A percentile compares a stretch with the other conserved stretches of the same genome.
Conservation (phyloP, 1,140 invertebrate genomes). For the Fopius arisanus region DNA sequence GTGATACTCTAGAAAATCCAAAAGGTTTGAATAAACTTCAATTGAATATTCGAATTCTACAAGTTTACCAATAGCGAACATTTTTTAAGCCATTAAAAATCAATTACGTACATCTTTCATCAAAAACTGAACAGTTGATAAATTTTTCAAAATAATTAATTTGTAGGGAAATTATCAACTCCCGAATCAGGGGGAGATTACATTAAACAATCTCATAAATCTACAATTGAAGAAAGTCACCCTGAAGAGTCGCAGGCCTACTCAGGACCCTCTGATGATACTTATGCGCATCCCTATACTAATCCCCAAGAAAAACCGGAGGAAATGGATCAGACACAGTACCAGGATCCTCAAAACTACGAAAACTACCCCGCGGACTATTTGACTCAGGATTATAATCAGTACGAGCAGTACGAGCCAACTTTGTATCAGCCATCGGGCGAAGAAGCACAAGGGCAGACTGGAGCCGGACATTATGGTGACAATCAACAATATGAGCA, state of each 20-base stretch:
- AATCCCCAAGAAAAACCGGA: background rate
- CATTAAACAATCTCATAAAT: background rate
- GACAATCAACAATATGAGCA: constrained; percentile 29
- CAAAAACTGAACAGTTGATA: too few relatives aligned
- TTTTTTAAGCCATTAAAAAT: too few relatives aligned
- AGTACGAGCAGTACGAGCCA: constrained; percentile 47
- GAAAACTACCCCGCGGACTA: constrained; percentile 39
- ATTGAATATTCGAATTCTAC: background rate
- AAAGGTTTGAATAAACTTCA: constrained; percentile 38
- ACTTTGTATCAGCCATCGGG: constrained; percentile 39
- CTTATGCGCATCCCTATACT: constrained; percentile 6
- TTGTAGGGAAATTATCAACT: background rate
- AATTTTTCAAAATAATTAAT: background rate
- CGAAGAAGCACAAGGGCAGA: constrained; percentile 12
- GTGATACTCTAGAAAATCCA: constrained; percentile 55
- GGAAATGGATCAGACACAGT: background rate
- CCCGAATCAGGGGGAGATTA: background rate
- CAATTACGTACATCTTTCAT: too few relatives aligned
- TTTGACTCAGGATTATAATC: constrained; percentile 42
- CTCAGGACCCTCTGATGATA: background rate
- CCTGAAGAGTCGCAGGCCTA: background rate
- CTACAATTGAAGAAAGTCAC: background rate
- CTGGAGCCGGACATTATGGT: background rate
- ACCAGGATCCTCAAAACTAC: constrained; percentile 31
- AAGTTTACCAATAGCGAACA: background rate